These are phyloP conservation scores for Eupeodes latifasciatus DNA, from an alignment of 2,888 invertebrate genomes.

Conservation along the genomic window DNA sequence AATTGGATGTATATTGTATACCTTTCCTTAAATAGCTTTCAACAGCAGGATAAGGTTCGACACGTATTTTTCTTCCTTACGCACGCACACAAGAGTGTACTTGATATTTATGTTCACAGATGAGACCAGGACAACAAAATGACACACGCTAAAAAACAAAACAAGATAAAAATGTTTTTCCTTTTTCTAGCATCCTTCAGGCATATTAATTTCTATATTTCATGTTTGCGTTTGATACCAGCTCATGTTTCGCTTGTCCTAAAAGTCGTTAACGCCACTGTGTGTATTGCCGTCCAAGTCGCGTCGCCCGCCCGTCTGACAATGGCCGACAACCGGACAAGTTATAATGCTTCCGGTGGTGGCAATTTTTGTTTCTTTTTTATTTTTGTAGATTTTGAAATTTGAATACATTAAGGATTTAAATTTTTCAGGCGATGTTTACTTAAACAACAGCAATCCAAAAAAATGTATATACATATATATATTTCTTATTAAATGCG, in stretches of 20 bases:
- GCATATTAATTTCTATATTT: conserved; percentile 67
- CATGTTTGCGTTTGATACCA: conserved; percentile 68
- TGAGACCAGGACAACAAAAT: conserved; percentile 20
- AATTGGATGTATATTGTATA: not conserved
- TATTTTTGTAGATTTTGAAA: not conserved
- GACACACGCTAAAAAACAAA: not conserved
- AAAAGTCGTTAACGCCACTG: conserved; percentile 26
- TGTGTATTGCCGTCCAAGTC: too few relatives aligned
- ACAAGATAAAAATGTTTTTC: conserved; percentile 34
- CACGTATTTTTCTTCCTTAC: conserved; percentile 22
- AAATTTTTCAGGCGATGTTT: not conserved
- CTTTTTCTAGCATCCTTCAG: conserved; percentile 53
- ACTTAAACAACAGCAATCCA: not conserved
- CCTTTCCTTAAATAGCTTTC: not conserved
- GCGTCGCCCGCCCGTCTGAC: not conserved
- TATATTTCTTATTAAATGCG: too few relatives aligned
- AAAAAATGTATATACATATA: not conserved
- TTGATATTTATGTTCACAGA: not conserved
- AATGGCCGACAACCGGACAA: not conserved
- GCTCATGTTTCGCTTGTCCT: conserved; percentile 48
- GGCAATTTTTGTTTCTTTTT: not conserved
- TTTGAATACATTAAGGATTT: conserved; percentile 24
- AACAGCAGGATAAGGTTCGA: not conserved
- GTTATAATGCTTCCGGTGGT: conserved; percentile 28
- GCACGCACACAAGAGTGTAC: conserved; percentile 20